These are phyloP conservation scores for Emmelina monodactyla DNA, from an alignment of 2,888 invertebrate genomes.

Conservation along the genomic window DNA sequence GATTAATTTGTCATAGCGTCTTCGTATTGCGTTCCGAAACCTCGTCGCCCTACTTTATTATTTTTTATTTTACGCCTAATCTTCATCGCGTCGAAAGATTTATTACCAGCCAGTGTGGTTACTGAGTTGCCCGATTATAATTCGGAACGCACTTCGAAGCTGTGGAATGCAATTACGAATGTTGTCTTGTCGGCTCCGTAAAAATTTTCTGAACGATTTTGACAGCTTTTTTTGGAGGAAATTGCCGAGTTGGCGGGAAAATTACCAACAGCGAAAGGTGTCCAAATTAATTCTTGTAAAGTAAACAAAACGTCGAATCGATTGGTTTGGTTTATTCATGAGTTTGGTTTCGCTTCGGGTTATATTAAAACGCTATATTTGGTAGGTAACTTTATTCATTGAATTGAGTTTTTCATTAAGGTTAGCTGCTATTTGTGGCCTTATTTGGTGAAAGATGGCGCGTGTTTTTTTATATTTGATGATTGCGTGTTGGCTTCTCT, in stretches of 20 bases:
- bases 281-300: not conserved
- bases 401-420: no score
- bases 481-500: no score
- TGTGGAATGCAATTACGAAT: slow-evolving; percentile 25
- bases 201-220: not conserved
- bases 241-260: not conserved
- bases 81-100: slow-evolving; percentile 35
- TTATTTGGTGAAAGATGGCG: no score
- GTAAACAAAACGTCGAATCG: not conserved
- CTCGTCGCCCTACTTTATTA: slow-evolving; percentile 23
- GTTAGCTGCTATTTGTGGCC: no score
- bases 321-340: not conserved
- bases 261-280: not conserved
- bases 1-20: slow-evolving; percentile 50
- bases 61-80: slow-evolving; percentile 36
- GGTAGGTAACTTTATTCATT: no score
- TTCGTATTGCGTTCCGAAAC: slow-evolving; percentile 25
- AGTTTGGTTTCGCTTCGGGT: no score
- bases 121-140: slow-evolving; percentile 29
- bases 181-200: slow-evolving; percentile 7
- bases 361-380: no score
- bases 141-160: slow-evolving; percentile 23
- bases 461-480: no score
- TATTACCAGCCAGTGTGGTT: slow-evolving; percentile 26
- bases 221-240: not conserved